Percentiles rank a stretch among this genome's conserved stretches.
Evolutionary conservation across 1,140 invertebrate species (phyloP).

Genomic region (Tetragnatha versicolor): DNA sequence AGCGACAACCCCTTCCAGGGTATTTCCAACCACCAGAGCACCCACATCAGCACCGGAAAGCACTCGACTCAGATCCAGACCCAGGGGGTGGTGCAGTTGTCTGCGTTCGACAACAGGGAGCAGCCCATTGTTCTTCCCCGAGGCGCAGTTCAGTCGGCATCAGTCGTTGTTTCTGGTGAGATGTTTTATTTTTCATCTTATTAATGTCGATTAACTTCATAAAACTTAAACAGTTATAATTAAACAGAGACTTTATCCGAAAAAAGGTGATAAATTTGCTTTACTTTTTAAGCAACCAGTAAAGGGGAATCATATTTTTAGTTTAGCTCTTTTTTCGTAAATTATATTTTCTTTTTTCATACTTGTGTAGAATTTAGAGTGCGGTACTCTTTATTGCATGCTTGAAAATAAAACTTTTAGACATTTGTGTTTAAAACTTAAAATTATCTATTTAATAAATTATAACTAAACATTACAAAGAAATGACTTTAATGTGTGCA

Average conservation of each 20-base stretch:
- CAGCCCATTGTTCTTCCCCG: constrained; percentile 10
- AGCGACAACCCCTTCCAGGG: neutral
- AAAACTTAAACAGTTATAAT: neutral
- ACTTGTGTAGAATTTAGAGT: neutral
- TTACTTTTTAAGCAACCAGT: neutral
- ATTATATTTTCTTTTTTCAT: neutral
- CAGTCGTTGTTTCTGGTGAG: constrained; percentile 41
- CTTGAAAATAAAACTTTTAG: too few relatives aligned
- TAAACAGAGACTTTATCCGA: neutral
- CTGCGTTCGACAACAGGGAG: constrained; percentile 23
- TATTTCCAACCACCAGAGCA: neutral
- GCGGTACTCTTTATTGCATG: too few relatives aligned
- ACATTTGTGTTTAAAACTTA: too few relatives aligned
- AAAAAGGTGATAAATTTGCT: neutral
- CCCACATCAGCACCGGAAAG: neutral
- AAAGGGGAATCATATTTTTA: neutral
- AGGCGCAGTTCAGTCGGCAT: neutral
- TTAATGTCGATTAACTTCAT: neutral
- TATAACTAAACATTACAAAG: too few relatives aligned
- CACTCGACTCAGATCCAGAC: neutral
- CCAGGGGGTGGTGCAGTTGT: neutral
- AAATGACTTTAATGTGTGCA: too few relatives aligned
- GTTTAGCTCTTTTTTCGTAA: neutral
- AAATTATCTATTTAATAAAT: too few relatives aligned
- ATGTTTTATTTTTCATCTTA: neutral